phyloP scores from a whole-genome alignment of 2,113 vertebrate genomes.

The human (Homo sapiens) region GRCh38 chr5:138874001-138874500 shows the following conservation, averaged over 20 bases:
- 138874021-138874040: slow-evolving; percentile 98
- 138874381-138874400: slow-evolving; percentile 97
- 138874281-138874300: slow-evolving; percentile 99
- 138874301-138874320: slow-evolving; percentile 99
- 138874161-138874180: slow-evolving; percentile 99
- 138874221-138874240: slow-evolving; percentile 99
- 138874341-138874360: slow-evolving; percentile 98
- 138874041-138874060: slow-evolving; percentile 97
- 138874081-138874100: slow-evolving; percentile 97
- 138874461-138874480: slow-evolving; percentile 97
- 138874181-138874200: slow-evolving; percentile 99
- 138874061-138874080: slow-evolving; percentile 98
- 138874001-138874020: slow-evolving; percentile 99
- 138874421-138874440: slow-evolving; percentile 99
- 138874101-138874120: slow-evolving; percentile 97
- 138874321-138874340: slow-evolving; percentile 96
- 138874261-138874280: slow-evolving; percentile 97
- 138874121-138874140: slow-evolving; percentile 99
- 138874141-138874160: slow-evolving; percentile 98
- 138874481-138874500: slow-evolving; percentile 98
- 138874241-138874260: slow-evolving; percentile 99
- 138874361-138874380: slow-evolving; percentile 98
- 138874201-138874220: slow-evolving; percentile 99
- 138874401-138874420: slow-evolving; percentile 98
- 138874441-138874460: slow-evolving; percentile 99